Conservation (phyloP, 92 coral and sea anemone species). For the Palythoa caribaeorum region DNA sequence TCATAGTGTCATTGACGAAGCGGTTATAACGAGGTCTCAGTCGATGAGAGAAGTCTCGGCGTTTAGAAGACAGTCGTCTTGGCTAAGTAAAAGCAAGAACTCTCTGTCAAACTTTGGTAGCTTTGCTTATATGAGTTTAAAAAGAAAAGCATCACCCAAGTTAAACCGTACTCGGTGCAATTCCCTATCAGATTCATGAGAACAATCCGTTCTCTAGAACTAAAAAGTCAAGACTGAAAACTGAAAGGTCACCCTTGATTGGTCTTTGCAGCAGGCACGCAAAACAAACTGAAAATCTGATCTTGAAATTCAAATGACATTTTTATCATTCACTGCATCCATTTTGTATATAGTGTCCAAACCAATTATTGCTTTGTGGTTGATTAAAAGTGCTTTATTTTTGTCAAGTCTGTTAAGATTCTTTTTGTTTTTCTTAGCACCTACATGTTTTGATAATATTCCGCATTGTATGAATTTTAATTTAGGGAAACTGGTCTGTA, state of each 20-base stretch:
- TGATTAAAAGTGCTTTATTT: no score
- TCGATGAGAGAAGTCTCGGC: conserved; percentile 30
- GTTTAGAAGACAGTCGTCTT: conserved; percentile 61
- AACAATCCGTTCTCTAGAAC: not conserved
- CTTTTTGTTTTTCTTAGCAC: no score
- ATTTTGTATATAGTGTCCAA: no score
- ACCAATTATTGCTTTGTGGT: no score
- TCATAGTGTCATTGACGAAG: conserved; percentile 75
- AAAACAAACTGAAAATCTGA: no score
- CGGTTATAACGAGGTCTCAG: conserved; percentile 41
- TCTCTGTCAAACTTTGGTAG: conserved; percentile 36
- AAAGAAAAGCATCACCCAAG: conserved; percentile 26
- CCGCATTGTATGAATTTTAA: no score
- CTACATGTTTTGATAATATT: no score
- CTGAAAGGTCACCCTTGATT: not conserved
- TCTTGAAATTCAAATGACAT: no score
- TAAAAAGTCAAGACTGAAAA: not conserved
- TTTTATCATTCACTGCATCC: no score
- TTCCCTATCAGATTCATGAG: not conserved
- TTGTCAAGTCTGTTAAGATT: no score
- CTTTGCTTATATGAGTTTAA: conserved; percentile 30
- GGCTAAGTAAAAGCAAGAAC: conserved; percentile 67
- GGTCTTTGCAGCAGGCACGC: not conserved
- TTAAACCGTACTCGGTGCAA: not conserved
- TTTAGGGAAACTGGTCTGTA: no score